Evolutionary conservation across 2,797 vertebrate species (phyloP).

Genomic region (Melanotaenia pygmaea): DNA sequence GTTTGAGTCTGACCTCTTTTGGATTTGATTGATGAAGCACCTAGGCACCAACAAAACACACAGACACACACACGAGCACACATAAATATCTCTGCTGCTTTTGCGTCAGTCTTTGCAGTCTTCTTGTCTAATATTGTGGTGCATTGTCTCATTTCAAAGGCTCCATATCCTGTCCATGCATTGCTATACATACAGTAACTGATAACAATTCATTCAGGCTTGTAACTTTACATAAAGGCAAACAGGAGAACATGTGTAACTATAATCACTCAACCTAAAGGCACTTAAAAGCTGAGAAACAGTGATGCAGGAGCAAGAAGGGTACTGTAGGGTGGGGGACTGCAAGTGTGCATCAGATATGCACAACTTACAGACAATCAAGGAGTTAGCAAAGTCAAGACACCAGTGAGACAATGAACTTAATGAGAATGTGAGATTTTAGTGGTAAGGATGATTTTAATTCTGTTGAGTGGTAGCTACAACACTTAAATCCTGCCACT

Average conservation of each 20-base stretch:
- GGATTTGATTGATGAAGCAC: conserved; percentile 60
- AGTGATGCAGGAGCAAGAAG: conserved; percentile 37
- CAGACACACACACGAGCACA: conserved; percentile 14
- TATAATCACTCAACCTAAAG: conserved; percentile 16
- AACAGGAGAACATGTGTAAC: conserved; percentile 32
- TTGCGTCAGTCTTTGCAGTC: conserved; percentile 21
- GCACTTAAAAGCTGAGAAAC: conserved; percentile 22
- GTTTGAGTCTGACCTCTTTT: conserved; percentile 64
- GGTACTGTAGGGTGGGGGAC: conserved; percentile 36
- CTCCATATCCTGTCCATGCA: conserved; percentile 39
- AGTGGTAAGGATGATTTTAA: conserved; percentile 43
- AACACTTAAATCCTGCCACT: conserved; percentile 17
- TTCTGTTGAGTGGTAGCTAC: conserved; percentile 32
- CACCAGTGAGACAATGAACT: conserved; percentile 40
- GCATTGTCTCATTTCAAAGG: conserved; percentile 15
- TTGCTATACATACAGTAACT: conserved; percentile 16
- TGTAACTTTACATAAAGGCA: conserved; percentile 1
- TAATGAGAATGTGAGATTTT: conserved; percentile 37
- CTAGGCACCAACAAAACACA: conserved; percentile 44
- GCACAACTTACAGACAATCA: conserved; percentile 63
- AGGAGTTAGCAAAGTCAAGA: conserved; percentile 47
- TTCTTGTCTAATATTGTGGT: conserved; percentile 29
- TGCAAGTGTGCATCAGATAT: conserved; percentile 55
- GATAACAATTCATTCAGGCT: conserved; percentile 22
- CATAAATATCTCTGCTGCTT: conserved; percentile 22